Evolutionary conservation across 2,888 invertebrate genomes (phyloP).

Genomic region (Megastigmus dorsalis): DNA sequence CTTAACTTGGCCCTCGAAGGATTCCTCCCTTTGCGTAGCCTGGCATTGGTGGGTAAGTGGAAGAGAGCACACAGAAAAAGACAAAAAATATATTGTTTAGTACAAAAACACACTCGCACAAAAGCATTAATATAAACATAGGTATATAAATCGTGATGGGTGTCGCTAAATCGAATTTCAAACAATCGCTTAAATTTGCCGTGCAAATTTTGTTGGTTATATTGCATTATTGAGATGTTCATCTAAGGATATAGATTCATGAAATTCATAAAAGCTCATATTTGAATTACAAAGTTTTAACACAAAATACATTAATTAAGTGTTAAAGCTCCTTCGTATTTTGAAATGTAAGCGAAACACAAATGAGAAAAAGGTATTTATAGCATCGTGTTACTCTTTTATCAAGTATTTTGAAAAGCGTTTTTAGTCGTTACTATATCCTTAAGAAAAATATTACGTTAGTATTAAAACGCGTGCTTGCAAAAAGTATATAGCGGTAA

Average conservation of each 20-base stretch:
- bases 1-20: slow-evolving; percentile 93
- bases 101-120: slow-evolving; percentile 47
- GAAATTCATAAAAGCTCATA: not conserved
- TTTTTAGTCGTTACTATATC: slow-evolving; percentile 51
- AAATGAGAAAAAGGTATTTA: no score
- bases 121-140: slow-evolving; percentile 38
- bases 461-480: slow-evolving; percentile 17
- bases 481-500: slow-evolving; percentile 4
- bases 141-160: no score
- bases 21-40: slow-evolving; percentile 97
- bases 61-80: slow-evolving; percentile 72
- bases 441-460: slow-evolving; percentile 32
- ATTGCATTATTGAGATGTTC: not conserved
- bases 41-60: slow-evolving; percentile 11
- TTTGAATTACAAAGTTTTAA: no score
- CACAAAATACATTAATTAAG: no score
- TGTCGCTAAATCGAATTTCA: not conserved
- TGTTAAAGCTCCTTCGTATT: no score
- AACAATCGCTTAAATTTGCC: not conserved
- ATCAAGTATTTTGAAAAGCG: no score
- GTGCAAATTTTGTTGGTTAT: slow-evolving; percentile 18
- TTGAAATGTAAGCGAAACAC: no score
- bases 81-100: slow-evolving; percentile 61
- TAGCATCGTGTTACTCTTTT: no score
- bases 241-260: slow-evolving; percentile 26